Evolutionary conservation across 2,888 invertebrate genomes (phyloP).

Genomic region (Desoria tigrina): DNA sequence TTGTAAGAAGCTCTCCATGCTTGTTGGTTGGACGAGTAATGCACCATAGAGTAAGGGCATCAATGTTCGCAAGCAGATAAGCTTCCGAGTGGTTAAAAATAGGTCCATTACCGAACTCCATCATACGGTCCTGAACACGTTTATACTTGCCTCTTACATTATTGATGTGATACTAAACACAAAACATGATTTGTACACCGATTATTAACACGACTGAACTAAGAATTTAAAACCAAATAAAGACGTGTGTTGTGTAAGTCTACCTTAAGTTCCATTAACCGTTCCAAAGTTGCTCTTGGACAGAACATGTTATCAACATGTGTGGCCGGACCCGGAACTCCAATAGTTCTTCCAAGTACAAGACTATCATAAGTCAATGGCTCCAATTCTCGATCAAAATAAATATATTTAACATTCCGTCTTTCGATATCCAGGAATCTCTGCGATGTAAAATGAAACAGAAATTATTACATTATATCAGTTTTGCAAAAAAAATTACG

Average conservation of each 20-base stretch:
- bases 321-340: conserved; percentile 35
- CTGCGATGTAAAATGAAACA: no score
- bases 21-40: no score
- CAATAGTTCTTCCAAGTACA: conserved; percentile 38
- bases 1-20: no score
- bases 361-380: conserved; percentile 39
- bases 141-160: conserved; percentile 29
- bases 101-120: conserved; percentile 27
- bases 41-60: conserved; percentile 84
- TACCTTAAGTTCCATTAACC: conserved; percentile 50
- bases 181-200: no score
- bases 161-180: conserved; percentile 28
- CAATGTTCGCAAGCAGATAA: conserved; percentile 97
- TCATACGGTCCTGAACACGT: conserved; percentile 23
- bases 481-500: no score
- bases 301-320: conserved; percentile 51
- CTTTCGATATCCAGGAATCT: conserved; percentile 25
- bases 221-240: no score
- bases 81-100: conserved; percentile 80
- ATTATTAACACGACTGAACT: no score
- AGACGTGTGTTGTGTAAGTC: no score
- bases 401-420: conserved; percentile 31
- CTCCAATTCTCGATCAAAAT: conserved; percentile 4
- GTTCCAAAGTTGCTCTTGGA: conserved; percentile 36
- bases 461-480: no score